These are phyloP conservation scores for Silurus glanis DNA, from an alignment of 2,113 vertebrate species.

Conservation along the genomic window DNA sequence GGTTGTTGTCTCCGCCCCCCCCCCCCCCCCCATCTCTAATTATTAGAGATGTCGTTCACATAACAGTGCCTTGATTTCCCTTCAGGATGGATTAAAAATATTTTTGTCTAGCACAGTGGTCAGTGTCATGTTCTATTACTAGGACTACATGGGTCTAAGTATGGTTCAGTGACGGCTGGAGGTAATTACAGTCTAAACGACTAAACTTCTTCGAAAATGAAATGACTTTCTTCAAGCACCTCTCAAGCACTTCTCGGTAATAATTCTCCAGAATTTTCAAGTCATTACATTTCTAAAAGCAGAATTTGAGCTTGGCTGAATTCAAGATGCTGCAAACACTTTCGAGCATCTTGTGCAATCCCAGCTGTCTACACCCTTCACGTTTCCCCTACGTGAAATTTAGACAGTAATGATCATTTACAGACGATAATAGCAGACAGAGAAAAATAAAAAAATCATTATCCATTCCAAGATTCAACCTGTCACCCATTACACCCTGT, in stretches of 20 bases:
- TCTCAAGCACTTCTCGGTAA: not conserved
- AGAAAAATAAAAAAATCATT: not conserved
- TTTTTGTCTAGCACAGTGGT: not conserved
- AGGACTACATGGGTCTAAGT: not conserved
- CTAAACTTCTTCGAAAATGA: not conserved
- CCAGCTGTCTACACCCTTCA: not conserved
- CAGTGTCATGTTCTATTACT: not conserved
- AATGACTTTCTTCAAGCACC: not conserved
- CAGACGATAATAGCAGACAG: too few relatives aligned
- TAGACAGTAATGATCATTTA: not conserved
- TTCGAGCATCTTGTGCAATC: not conserved
- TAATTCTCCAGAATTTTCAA: not conserved
- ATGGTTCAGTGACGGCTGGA: not conserved
- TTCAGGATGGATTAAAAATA: not conserved
- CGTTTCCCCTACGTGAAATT: not conserved
- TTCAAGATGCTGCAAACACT: not conserved
- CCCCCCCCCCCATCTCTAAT: too few relatives aligned
- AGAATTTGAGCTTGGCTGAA: not conserved
- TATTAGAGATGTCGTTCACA: not conserved
- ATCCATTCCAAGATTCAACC: not conserved
- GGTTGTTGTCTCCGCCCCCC: not conserved
- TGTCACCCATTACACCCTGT: not conserved
- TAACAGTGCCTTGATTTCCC: not conserved
- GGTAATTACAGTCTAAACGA: not conserved
- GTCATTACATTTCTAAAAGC: not conserved